These are phyloP conservation scores for Caenorhabditis zanzibari DNA, from an alignment of 2,888 invertebrate genomes.

Conservation along the genomic window DNA sequence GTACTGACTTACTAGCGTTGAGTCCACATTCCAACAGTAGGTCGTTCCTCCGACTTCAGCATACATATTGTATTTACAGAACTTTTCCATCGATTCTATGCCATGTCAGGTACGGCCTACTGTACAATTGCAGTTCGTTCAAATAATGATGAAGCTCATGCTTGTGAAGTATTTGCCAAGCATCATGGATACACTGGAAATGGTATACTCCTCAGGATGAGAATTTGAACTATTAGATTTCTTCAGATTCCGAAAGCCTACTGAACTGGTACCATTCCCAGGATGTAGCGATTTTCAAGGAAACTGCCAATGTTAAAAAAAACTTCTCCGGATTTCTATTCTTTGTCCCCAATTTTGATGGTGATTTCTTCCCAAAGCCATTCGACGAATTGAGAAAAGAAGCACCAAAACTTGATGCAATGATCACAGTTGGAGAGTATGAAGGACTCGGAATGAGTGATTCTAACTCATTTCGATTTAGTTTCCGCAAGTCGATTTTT, in stretches of 20 bases:
- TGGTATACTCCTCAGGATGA: not conserved
- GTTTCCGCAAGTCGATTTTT: no score
- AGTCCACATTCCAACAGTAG: slow-evolving; percentile 67
- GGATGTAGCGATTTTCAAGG: slow-evolving; percentile 19
- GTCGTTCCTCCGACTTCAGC: not conserved
- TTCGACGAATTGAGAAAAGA: slow-evolving; percentile 65
- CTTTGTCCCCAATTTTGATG: slow-evolving; percentile 70
- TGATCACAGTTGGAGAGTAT: slow-evolving; percentile 66
- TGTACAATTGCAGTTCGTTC: slow-evolving; percentile 62
- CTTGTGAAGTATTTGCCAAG: slow-evolving; percentile 58
- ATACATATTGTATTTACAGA: slow-evolving; percentile 15
- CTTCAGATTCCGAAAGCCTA: slow-evolving; percentile 27
- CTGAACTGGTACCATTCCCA: slow-evolving; percentile 54
- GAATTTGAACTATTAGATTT: not conserved
- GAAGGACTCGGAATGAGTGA: slow-evolving; percentile 71
- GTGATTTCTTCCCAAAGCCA: slow-evolving; percentile 72
- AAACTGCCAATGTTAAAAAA: not conserved
- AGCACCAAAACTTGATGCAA: slow-evolving; percentile 60
- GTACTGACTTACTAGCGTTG: slow-evolving; percentile 69
- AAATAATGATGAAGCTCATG: slow-evolving; percentile 21
- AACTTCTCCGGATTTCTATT: slow-evolving; percentile 50
- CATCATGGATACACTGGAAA: slow-evolving; percentile 60
- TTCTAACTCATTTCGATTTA: not conserved
- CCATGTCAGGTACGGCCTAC: slow-evolving; percentile 62
- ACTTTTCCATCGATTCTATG: slow-evolving; percentile 21